phyloP scores from a whole-genome alignment of 92 coral and sea anemone genomes.

The Zoanthus sociatus region DNA sequence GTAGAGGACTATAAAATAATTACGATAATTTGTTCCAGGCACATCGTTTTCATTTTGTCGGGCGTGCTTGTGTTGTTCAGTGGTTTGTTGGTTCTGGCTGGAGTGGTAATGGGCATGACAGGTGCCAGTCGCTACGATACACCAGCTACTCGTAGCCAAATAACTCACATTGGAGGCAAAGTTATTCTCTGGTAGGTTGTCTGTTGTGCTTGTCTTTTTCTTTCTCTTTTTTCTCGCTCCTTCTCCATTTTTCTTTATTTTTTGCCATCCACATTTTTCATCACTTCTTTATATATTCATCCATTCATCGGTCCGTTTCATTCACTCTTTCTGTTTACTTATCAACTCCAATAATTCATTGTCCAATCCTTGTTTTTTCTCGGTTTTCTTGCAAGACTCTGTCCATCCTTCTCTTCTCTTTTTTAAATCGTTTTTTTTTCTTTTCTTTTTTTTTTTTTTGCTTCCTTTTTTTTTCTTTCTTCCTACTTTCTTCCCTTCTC shows the following conservation, averaged over 20 bases:
- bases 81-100: conserved; percentile 24
- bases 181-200: conserved; percentile 25
- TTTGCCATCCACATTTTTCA: not conserved
- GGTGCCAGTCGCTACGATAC: conserved; percentile 38
- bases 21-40: not conserved
- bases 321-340: not conserved
- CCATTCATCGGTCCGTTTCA: not conserved
- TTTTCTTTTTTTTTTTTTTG: no score
- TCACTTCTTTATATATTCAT: not conserved
- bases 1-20: not conserved
- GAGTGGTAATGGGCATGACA: conserved; percentile 11
- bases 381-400: no score
- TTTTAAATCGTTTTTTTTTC: no score
- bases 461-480: not conserved
- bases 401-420: no score
- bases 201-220: not conserved
- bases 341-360: no score
- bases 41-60: conserved; percentile 10
- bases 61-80: conserved; percentile 25
- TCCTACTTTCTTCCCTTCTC: no score
- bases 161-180: conserved; percentile 24
- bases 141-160: conserved; percentile 35
- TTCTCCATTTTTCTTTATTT: not conserved
- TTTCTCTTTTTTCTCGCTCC: not conserved
- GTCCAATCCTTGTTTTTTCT: no score